These are phyloP conservation scores for Motacilla tschutschensis DNA, from an alignment of 2,113 vertebrate species.

Conservation along the genomic window DNA sequence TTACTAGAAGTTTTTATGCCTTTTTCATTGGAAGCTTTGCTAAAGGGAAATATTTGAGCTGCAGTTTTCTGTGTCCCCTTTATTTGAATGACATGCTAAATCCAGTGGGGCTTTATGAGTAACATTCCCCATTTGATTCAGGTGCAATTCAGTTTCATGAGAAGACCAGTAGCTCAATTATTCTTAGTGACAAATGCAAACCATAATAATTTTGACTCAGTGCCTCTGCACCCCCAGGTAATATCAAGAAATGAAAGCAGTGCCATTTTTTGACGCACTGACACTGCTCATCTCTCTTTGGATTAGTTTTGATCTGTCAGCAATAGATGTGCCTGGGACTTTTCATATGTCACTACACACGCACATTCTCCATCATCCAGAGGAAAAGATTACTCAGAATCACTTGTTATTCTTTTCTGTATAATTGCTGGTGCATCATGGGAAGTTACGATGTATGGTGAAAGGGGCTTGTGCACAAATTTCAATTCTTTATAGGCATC, in stretches of 20 bases:
- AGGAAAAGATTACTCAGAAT: slow-evolving; percentile 3
- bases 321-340: background rate
- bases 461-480: background rate
- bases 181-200: slow-evolving; percentile 58
- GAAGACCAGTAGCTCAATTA: background rate
- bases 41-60: background rate
- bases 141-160: background rate
- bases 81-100: slow-evolving; percentile 53
- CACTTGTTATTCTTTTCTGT: background rate
- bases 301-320: background rate
- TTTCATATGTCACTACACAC: background rate
- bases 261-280: background rate
- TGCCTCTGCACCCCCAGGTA: background rate
- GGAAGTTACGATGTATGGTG: background rate
- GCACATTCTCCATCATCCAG: background rate
- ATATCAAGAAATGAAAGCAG: background rate
- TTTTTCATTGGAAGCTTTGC: background rate
- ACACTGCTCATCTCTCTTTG: background rate
- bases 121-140: slow-evolving; percentile 8
- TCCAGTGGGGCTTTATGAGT: slow-evolving; percentile 11
- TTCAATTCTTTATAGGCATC: background rate
- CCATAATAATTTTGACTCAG: slow-evolving; percentile 34
- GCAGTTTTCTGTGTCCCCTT: background rate
- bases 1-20: background rate
- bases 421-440: background rate